These are phyloP conservation scores for Tilapia sparmanii DNA, from an alignment of 2,113 vertebrate species.

Conservation along the genomic window DNA sequence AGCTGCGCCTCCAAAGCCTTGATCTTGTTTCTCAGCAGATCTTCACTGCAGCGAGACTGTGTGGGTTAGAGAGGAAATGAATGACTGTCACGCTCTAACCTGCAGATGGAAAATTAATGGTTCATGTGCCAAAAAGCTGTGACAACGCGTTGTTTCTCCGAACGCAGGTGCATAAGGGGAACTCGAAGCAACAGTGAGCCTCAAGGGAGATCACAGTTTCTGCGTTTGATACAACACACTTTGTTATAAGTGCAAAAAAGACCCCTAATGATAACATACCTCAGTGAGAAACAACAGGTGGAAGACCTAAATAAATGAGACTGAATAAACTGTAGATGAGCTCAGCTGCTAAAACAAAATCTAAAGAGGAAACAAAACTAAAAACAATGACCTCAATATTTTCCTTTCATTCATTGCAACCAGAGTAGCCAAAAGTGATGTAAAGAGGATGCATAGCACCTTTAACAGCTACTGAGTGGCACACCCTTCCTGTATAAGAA, in stretches of 20 bases:
- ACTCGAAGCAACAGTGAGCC: background rate
- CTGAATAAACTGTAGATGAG: background rate
- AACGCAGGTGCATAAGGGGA: background rate
- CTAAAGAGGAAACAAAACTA: background rate
- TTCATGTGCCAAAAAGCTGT: slow-evolving; percentile 2
- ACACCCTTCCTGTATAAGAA: slow-evolving; percentile 45
- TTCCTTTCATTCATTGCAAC: background rate
- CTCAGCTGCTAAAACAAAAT: background rate
- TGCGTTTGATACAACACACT: background rate
- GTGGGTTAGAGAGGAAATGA: slow-evolving; percentile 68
- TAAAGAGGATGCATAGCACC: background rate
- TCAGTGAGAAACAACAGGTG: background rate
- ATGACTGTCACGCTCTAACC: slow-evolving; percentile 14
- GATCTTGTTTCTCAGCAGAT: slow-evolving; percentile 83
- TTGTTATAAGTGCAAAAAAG: background rate
- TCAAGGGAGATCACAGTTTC: background rate
- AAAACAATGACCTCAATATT: background rate
- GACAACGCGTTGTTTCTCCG: background rate
- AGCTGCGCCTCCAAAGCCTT: slow-evolving; percentile 85
- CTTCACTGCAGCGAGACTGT: slow-evolving; percentile 88
- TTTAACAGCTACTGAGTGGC: background rate
- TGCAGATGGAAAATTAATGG: slow-evolving; percentile 28
- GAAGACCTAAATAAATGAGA: background rate
- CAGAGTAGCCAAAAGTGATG: background rate
- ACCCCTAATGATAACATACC: background rate